Conservation (phyloP, 1,140 invertebrate species). For the Sitobion miscanthi region DNA sequence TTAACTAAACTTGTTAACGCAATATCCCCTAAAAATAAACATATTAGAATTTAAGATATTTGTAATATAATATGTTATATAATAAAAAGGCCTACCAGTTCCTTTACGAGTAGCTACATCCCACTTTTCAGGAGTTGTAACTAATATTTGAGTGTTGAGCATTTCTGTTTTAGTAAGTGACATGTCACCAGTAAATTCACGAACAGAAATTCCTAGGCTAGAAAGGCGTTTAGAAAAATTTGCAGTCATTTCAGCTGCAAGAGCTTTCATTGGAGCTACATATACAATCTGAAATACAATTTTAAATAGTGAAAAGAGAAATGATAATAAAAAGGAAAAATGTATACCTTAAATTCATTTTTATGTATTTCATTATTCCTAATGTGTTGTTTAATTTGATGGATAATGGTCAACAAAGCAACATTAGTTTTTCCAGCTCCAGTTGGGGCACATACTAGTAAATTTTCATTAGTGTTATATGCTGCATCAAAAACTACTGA, state of each 20-base stretch:
- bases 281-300: slow-evolving; percentile 84
- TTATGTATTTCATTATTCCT: slow-evolving; percentile 80
- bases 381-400: slow-evolving; percentile 87
- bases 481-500: slow-evolving; percentile 94
- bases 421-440: slow-evolving; percentile 99
- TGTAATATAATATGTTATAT: background rate
- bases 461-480: slow-evolving; percentile 96
- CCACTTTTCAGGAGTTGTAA: slow-evolving; percentile 99
- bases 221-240: slow-evolving; percentile 87
- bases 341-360: slow-evolving; percentile 88
- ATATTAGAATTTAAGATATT: slow-evolving; percentile 28
- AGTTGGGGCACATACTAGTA: slow-evolving; percentile 94
- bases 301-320: background rate
- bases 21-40: slow-evolving; percentile 75
- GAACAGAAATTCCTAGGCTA: slow-evolving; percentile 79
- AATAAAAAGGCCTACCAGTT: slow-evolving; percentile 63
- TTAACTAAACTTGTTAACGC: slow-evolving; percentile 89
- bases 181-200: slow-evolving; percentile 98
- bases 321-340: slow-evolving; percentile 20
- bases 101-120: slow-evolving; percentile 98
- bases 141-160: slow-evolving; percentile 94
- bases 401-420: slow-evolving; percentile 89
- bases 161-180: slow-evolving; percentile 95
- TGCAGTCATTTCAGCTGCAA: slow-evolving; percentile 96
- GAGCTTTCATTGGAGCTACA: slow-evolving; percentile 98